Evolutionary conservation across 2,888 invertebrate genomes (phyloP).

Genomic region (Phengaris alcon): DNA sequence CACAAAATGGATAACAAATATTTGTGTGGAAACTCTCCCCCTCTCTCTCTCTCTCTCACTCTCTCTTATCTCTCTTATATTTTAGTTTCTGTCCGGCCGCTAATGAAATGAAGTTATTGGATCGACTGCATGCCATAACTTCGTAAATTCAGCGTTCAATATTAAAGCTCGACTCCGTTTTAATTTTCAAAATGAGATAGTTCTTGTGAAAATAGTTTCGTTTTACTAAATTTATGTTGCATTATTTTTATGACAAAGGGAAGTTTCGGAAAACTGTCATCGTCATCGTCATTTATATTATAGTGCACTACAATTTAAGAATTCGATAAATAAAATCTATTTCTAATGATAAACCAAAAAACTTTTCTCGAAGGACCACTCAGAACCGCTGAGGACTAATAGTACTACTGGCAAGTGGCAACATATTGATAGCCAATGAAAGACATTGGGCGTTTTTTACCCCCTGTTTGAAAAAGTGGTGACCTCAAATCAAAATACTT

Average conservation of each 20-base stretch:
- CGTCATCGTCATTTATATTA: too few species aligned
- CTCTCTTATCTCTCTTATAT: background rate
- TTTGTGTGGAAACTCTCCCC: background rate
- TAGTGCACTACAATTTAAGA: too few species aligned
- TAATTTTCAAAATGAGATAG: slow-evolving; percentile 21
- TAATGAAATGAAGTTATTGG: slow-evolving; percentile 27
- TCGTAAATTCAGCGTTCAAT: slow-evolving; percentile 8
- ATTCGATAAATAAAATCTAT: too few species aligned
- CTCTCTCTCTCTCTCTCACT: background rate
- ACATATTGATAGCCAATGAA: too few species aligned
- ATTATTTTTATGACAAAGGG: background rate
- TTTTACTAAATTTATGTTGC: background rate
- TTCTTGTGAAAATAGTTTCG: background rate
- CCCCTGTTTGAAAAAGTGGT: too few species aligned
- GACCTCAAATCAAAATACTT: too few species aligned
- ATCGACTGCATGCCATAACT: slow-evolving; percentile 22
- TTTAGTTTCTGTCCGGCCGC: slow-evolving; percentile 25
- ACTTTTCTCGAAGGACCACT: too few species aligned
- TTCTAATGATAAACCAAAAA: too few species aligned
- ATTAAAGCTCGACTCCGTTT: slow-evolving; percentile 7
- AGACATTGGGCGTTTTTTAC: too few species aligned
- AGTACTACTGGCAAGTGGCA: too few species aligned
- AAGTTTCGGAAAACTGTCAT: too few species aligned
- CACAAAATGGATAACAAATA: slow-evolving; percentile 18
- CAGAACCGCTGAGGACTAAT: too few species aligned